Evolutionary conservation across 2,888 invertebrate species (phyloP).

Genomic region (Dorcus hopei): DNA sequence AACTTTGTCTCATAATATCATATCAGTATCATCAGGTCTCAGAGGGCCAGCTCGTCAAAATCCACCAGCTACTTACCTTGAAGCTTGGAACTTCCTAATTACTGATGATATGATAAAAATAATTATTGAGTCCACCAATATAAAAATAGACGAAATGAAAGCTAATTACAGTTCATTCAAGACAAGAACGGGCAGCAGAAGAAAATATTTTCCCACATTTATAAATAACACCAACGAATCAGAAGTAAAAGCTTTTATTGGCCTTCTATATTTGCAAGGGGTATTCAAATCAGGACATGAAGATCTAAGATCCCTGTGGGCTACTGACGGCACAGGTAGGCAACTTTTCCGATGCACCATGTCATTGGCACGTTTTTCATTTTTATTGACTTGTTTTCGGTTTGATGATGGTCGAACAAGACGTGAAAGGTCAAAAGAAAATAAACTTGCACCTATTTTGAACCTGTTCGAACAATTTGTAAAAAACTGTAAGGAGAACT

Average conservation of each 20-base stretch:
- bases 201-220: slow-evolving; percentile 2
- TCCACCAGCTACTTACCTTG: too few species aligned
- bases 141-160: too few species aligned
- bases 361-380: slow-evolving; percentile 18
- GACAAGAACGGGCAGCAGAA: slow-evolving; percentile 4
- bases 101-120: too few species aligned
- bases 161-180: too few species aligned
- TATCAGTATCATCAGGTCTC: too few species aligned
- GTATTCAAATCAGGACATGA: slow-evolving; percentile 26
- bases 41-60: too few species aligned
- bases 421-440: slow-evolving; percentile 13
- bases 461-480: slow-evolving; percentile 20
- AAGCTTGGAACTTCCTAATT: too few species aligned
- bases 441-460: slow-evolving; percentile 21
- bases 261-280: slow-evolving; percentile 21
- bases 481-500: slow-evolving; percentile 14
- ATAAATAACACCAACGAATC: slow-evolving; percentile 6
- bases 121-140: too few species aligned
- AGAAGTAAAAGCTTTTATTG: slow-evolving; percentile 23
- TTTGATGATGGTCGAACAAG: slow-evolving; percentile 20
- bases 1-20: too few species aligned
- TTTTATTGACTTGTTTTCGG: slow-evolving; percentile 17
- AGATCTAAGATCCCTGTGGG: slow-evolving; percentile 21
- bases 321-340: slow-evolving; percentile 23
- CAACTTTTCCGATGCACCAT: slow-evolving; percentile 21